phyloP scores from a whole-genome alignment of 1,140 invertebrate species.

The Araneus ventricosus region DNA sequence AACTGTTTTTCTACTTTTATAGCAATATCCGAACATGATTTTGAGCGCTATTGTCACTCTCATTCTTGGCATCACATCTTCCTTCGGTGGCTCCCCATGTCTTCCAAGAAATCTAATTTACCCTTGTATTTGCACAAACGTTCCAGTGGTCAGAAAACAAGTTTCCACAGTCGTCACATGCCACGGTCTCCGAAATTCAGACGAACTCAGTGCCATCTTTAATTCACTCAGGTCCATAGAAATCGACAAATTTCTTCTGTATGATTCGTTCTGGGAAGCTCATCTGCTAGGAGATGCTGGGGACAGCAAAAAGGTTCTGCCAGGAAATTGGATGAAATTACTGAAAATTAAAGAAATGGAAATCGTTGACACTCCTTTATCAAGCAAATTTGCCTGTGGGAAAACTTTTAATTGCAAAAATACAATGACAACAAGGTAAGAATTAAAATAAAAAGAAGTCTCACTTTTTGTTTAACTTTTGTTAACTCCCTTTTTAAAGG shows the following conservation, averaged over 20 bases:
- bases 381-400: conserved; percentile 47
- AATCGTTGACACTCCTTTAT: conserved; percentile 43
- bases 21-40: too few relatives aligned
- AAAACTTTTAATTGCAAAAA: neutral
- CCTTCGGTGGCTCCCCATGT: conserved; percentile 19
- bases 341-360: conserved; percentile 49
- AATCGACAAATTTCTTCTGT: conserved; percentile 56
- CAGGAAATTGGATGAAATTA: conserved; percentile 24
- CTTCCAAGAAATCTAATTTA: conserved; percentile 38
- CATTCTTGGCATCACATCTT: neutral
- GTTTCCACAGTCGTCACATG: conserved; percentile 8
- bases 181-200: neutral
- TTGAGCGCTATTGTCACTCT: too few relatives aligned
- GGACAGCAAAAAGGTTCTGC: neutral
- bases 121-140: conserved; percentile 41
- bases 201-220: neutral
- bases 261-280: conserved; percentile 70
- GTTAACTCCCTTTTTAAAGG: too few relatives aligned
- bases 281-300: neutral
- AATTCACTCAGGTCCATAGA: neutral
- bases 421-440: conserved; percentile 29
- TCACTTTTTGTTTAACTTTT: too few relatives aligned
- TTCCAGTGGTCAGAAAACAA: neutral
- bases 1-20: too few relatives aligned
- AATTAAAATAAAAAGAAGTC: too few relatives aligned